Evolutionary conservation across 2,797 vertebrate species (phyloP).

Genomic region (Acrocephalus scirpaceus): DNA sequence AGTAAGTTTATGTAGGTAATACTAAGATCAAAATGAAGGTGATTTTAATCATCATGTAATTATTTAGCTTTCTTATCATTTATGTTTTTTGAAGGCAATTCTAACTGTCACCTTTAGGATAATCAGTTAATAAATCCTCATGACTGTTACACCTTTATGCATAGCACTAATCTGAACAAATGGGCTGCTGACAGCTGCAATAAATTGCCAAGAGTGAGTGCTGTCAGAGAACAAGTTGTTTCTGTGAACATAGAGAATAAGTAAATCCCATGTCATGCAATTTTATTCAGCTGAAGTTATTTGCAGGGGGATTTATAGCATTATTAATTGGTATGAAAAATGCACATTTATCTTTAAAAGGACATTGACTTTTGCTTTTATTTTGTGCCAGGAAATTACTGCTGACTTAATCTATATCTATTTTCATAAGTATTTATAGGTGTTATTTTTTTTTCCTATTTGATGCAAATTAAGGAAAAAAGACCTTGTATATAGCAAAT

Average conservation of each 20-base stretch:
- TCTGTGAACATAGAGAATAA: slow-evolving; percentile 72
- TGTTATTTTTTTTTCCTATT: not conserved
- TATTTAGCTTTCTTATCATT: slow-evolving; percentile 75
- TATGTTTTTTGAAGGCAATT: slow-evolving; percentile 67
- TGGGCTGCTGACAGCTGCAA: slow-evolving; percentile 78
- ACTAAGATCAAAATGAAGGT: slow-evolving; percentile 56
- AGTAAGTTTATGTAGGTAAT: slow-evolving; percentile 33
- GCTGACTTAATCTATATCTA: slow-evolving; percentile 9
- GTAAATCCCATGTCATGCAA: slow-evolving; percentile 72
- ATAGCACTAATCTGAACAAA: slow-evolving; percentile 79
- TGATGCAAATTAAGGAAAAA: not conserved
- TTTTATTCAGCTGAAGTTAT: slow-evolving; percentile 72
- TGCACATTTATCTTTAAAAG: slow-evolving; percentile 72
- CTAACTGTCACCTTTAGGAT: slow-evolving; percentile 62
- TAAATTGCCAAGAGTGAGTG: slow-evolving; percentile 79
- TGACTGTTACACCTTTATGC: slow-evolving; percentile 78
- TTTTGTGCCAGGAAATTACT: slow-evolving; percentile 52
- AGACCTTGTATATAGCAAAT: not conserved
- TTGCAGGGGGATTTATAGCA: slow-evolving; percentile 68
- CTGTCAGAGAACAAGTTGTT: slow-evolving; percentile 76
- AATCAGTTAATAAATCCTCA: slow-evolving; percentile 79
- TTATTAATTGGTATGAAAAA: slow-evolving; percentile 74
- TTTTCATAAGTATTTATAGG: not conserved
- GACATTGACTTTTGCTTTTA: slow-evolving; percentile 61
- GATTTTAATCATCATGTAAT: slow-evolving; percentile 72